phyloP scores from a whole-genome alignment of 2,797 vertebrate genomes.

The Brotula barbata region DNA sequence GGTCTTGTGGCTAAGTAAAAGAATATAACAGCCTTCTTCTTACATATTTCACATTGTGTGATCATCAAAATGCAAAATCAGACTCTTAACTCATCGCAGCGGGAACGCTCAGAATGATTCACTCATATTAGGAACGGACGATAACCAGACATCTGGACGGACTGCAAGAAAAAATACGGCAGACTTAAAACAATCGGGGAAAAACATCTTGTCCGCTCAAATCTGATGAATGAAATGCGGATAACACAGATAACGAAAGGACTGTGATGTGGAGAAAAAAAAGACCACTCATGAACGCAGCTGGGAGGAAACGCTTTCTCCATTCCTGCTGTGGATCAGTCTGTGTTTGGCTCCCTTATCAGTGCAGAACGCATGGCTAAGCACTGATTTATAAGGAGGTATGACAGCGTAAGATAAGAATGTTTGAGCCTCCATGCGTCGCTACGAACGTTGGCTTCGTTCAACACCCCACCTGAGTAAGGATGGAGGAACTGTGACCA shows the following conservation, averaged over 20 bases:
- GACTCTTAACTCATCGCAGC: slow-evolving; percentile 20
- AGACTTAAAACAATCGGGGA: slow-evolving; percentile 44
- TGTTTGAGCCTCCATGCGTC: slow-evolving; percentile 60
- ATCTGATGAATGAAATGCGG: slow-evolving; percentile 66
- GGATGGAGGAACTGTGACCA: slow-evolving; percentile 57
- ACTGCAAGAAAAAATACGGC: slow-evolving; percentile 53
- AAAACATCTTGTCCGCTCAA: slow-evolving; percentile 47
- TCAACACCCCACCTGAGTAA: slow-evolving; percentile 44
- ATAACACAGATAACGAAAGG: slow-evolving; percentile 47
- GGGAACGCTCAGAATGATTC: slow-evolving; percentile 35
- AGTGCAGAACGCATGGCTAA: slow-evolving; percentile 59
- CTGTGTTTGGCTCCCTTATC: slow-evolving; percentile 68
- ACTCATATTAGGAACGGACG: slow-evolving; percentile 45
- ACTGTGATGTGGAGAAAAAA: slow-evolving; percentile 34
- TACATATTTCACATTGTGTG: slow-evolving; percentile 10
- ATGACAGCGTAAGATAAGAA: slow-evolving; percentile 68
- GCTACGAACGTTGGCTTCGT: slow-evolving; percentile 52
- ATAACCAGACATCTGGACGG: slow-evolving; percentile 57
- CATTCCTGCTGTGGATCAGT: slow-evolving; percentile 48
- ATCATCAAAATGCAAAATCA: no score
- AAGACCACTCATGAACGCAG: slow-evolving; percentile 31
- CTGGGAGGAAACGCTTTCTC: slow-evolving; percentile 30
- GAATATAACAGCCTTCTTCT: slow-evolving; percentile 29
- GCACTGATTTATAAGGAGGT: slow-evolving; percentile 68
- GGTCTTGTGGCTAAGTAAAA: no score